Evolutionary conservation across 2,888 invertebrate genomes (phyloP), one percentile per base, ranked within the genome.

Genomic region (Nymphalis c-album): DNA sequence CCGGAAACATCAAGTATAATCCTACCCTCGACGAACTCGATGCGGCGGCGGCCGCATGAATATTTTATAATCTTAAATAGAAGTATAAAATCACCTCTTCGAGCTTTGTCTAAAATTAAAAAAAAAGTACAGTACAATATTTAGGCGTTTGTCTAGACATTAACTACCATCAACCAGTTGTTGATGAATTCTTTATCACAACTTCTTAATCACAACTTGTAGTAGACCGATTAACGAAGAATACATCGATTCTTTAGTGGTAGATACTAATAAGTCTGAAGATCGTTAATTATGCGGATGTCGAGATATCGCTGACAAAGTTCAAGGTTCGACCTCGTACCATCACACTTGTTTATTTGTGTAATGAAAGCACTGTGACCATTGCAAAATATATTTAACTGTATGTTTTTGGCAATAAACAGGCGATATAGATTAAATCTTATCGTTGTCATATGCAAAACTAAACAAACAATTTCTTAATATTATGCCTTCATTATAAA

Each of bases 301-400:
- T 68, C 69, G 68, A 75, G 75, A 74, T 74, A 75, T 78, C 74
- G 72, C 46, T 68, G 47, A 71, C 69, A 73, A 77, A 80, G 82
- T 80, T 82, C 81, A 82, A 80, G 81, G 80, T 72, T 70, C 70
- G 71, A 55, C 68, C 74, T 73, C 60, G 71, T 63, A 62, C 64
- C 59, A 40, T 1, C 4, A 57, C 58, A 67, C 62, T 65, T 47
- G 51, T 69, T 69, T 70, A 60, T 16, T 40, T 48, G 18, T 48
- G 35, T 18, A 57, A 8, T 18, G 20, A 35, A 20, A 18, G 10
- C n/a, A 57, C 18, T 57, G 35, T 26, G 53, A 13, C 53, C 18
- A 13, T 17, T 18, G 35, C 13, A n/a, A 31, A n/a, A 57, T n/a
- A n/a, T n/a, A 26, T 35, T 13, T 18, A 18, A 35, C 10, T n/a